Evolutionary conservation across 2,797 vertebrate species (phyloP), one percentile per base, ranked within the genome.

Genomic region (Darevskia mixta): DNA sequence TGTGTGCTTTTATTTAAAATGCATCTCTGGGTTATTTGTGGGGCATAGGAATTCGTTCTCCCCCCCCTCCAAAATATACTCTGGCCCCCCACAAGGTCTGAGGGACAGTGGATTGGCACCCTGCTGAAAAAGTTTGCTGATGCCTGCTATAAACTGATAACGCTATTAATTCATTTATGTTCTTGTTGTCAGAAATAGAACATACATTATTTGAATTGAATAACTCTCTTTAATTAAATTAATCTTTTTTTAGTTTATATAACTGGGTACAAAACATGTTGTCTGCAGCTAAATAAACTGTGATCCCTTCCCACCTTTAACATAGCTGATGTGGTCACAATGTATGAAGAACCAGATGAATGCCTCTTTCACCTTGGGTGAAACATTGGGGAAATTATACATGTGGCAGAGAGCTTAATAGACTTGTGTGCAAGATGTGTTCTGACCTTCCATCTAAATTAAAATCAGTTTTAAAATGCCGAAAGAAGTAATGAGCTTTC

Each of bases 401-500:
- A 49, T 78, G 27, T 5, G 43, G 41, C 58, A 32, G 72, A 76
- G 43, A 23, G 38, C 27, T 77, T 77, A 32, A 32, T 73, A 85
- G 41, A 38, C n/a, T 35, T 86, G n/a, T 10, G 2, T 67, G 55
- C 43, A 75, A 83, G 43, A 35, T 58, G 45, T 69, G 41, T 35
- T 45, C 32, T 86, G 55, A 78, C 7, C 4, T 79, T 85, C 55
- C 79, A 79, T 88, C 73, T 88, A 79, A 88, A 88, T 90, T 71
- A 80, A 90, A 55, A 90, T 90, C 79, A 73, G 25, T 72, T 90
- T 82, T 89, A 29, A 82, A 90, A 85, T 78, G 66, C 13, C 55
- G 41, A 15, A 32, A 27, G 76, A 78, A 86, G 58, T 64, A 64
- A 81, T 85, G 83, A 64, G 66, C 55, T 79, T 90, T 72, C 45